These are phyloP conservation scores for Caenorhabditis wallacei DNA, from an alignment of 2,888 invertebrate species.

Conservation along the genomic window DNA sequence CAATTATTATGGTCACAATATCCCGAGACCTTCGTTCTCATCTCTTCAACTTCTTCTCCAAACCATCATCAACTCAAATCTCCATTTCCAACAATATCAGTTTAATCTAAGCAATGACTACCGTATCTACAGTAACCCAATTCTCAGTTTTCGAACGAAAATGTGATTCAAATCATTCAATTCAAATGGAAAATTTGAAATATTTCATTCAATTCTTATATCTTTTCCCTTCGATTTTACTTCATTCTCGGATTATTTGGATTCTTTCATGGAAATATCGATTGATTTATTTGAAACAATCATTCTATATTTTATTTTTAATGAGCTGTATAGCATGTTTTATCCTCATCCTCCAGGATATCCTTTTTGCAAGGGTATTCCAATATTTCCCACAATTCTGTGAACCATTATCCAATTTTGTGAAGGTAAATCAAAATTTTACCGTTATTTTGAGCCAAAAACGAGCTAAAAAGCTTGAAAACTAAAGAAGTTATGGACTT, in stretches of 20 bases:
- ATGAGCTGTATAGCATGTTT: slow-evolving; percentile 49
- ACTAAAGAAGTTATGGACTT: no score
- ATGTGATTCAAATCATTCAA: slow-evolving; percentile 32
- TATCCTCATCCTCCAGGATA: slow-evolving; percentile 31
- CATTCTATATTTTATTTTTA: slow-evolving; percentile 49
- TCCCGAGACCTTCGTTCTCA: slow-evolving; percentile 23
- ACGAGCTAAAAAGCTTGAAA: no score
- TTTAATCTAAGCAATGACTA: not conserved
- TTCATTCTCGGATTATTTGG: slow-evolving; percentile 40
- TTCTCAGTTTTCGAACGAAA: slow-evolving; percentile 18
- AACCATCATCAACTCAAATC: not conserved
- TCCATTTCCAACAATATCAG: slow-evolving; percentile 30
- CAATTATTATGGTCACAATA: slow-evolving; percentile 26
- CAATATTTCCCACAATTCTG: slow-evolving; percentile 62
- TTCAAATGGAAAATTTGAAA: slow-evolving; percentile 43
- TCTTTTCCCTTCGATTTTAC: slow-evolving; percentile 36
- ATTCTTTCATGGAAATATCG: slow-evolving; percentile 38
- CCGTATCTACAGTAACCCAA: not conserved
- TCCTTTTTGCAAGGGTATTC: slow-evolving; percentile 49
- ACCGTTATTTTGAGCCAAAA: no score
- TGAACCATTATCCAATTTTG: slow-evolving; percentile 25
- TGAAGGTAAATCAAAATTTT: slow-evolving; percentile 38
- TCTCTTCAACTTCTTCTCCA: slow-evolving; percentile 9
- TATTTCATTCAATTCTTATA: slow-evolving; percentile 48
- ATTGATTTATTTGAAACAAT: slow-evolving; percentile 47